phyloP scores from a whole-genome alignment of 2,888 invertebrate species.

The Lymantria monacha region DNA sequence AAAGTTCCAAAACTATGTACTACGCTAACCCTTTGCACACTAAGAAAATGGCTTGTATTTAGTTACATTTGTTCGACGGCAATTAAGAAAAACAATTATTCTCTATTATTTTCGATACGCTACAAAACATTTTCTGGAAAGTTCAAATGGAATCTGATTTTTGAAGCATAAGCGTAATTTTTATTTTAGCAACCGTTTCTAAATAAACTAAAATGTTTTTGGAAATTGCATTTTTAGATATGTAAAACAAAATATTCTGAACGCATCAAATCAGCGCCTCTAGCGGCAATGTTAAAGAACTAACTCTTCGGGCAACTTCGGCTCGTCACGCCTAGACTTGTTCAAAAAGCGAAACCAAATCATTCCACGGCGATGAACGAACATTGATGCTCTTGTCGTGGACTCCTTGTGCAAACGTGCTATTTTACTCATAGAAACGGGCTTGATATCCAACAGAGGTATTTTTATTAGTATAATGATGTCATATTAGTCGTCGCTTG shows the following conservation, averaged over 20 bases:
- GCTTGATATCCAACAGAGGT: slow-evolving; percentile 60
- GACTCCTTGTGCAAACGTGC: slow-evolving; percentile 69
- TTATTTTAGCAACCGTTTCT: no score
- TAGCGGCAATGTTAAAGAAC: slow-evolving; percentile 35
- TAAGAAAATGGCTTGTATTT: no score
- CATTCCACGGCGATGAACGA: slow-evolving; percentile 79
- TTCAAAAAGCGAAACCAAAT: slow-evolving; percentile 78
- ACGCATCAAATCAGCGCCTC: slow-evolving; percentile 50
- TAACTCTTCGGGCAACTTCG: slow-evolving; percentile 53
- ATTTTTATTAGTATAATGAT: slow-evolving; percentile 68
- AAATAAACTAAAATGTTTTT: no score
- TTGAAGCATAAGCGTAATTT: no score
- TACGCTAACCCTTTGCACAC: no score
- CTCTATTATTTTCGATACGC: no score
- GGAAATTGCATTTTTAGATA: not conserved
- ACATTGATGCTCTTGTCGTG: slow-evolving; percentile 80
- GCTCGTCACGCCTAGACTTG: slow-evolving; percentile 78
- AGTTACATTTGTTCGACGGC: no score
- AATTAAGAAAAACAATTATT: no score
- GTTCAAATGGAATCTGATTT: no score
- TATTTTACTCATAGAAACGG: slow-evolving; percentile 69
- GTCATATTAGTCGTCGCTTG: slow-evolving; percentile 67
- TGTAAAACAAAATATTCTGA: slow-evolving; percentile 12
- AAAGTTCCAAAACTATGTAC: no score
- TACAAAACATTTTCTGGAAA: no score